Conservation (phyloP, 2,113 vertebrate species). For the Prionailurus viverrinus region DNA sequence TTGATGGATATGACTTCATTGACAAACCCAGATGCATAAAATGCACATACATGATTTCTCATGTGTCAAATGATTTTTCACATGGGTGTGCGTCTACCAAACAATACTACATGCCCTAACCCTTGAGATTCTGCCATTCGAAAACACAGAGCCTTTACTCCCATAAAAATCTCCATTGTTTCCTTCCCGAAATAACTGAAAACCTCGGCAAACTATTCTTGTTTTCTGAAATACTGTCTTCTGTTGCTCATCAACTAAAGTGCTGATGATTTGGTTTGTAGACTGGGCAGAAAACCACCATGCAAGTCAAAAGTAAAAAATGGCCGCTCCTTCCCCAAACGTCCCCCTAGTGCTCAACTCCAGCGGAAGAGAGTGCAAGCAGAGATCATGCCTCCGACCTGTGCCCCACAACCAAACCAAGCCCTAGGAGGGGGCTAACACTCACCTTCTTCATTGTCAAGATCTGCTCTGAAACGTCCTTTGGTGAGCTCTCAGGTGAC, state of each 20-base stretch:
- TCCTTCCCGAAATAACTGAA: slow-evolving; percentile 45
- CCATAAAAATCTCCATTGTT: not conserved
- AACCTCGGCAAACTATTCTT: not conserved
- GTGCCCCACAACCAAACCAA: not conserved
- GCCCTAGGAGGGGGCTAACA: not conserved
- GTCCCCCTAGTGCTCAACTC: not conserved
- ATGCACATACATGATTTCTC: not conserved
- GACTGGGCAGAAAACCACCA: slow-evolving; percentile 19
- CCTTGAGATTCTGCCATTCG: slow-evolving; percentile 25
- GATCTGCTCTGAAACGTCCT: slow-evolving; percentile 86
- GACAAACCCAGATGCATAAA: slow-evolving; percentile 39
- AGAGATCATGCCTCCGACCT: not conserved
- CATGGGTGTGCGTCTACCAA: not conserved
- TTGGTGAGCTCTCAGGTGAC: slow-evolving; percentile 88
- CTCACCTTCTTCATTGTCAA: slow-evolving; percentile 82
- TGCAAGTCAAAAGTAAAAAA: slow-evolving; percentile 50
- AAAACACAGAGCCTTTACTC: not conserved
- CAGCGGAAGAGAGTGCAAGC: not conserved
- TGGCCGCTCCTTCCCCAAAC: not conserved
- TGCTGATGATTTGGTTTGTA: slow-evolving; percentile 28
- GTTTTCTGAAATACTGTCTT: slow-evolving; percentile 22
- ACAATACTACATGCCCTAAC: not conserved
- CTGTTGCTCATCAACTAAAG: slow-evolving; percentile 11
- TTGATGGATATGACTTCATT: slow-evolving; percentile 7
- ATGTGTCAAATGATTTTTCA: slow-evolving; percentile 17